Conservation (phyloP, 2,888 invertebrate species). For the Campoplex capitator region DNA sequence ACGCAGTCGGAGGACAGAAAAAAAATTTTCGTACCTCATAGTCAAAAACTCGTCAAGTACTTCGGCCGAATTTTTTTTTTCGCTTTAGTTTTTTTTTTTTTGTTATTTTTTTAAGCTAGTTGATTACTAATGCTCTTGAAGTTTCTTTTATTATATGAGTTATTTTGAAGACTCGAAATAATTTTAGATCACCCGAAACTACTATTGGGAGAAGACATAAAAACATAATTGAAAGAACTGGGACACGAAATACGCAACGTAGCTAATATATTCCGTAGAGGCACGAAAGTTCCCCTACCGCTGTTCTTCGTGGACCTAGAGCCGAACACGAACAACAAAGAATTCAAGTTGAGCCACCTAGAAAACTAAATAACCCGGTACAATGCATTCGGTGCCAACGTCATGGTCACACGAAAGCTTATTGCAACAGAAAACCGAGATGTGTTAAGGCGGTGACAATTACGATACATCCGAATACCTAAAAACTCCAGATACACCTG, state of each 20-base stretch:
- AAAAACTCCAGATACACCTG: conserved; percentile 22
- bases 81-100: too few species aligned
- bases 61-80: too few species aligned
- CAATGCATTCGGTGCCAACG: conserved; percentile 54
- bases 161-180: too few species aligned
- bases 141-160: too few species aligned
- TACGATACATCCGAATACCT: conserved; percentile 55
- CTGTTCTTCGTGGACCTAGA: conserved; percentile 68
- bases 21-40: too few species aligned
- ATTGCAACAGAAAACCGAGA: conserved; percentile 38
- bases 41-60: too few species aligned
- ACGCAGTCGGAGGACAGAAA: too few species aligned
- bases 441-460: conserved; percentile 62
- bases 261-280: conserved; percentile 52
- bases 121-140: too few species aligned
- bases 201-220: conserved; percentile 62
- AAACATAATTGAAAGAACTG: conserved; percentile 48
- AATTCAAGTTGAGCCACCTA: conserved; percentile 62
- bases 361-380: conserved; percentile 45
- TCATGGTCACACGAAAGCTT: conserved; percentile 37
- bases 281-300: conserved; percentile 65
- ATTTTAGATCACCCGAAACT: too few species aligned
- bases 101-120: too few species aligned
- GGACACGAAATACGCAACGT: conserved; percentile 65
- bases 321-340: conserved; percentile 65